Evolutionary conservation across 64 coral and sea anemone species (phyloP).

Genomic region (Anthopleura sola): DNA sequence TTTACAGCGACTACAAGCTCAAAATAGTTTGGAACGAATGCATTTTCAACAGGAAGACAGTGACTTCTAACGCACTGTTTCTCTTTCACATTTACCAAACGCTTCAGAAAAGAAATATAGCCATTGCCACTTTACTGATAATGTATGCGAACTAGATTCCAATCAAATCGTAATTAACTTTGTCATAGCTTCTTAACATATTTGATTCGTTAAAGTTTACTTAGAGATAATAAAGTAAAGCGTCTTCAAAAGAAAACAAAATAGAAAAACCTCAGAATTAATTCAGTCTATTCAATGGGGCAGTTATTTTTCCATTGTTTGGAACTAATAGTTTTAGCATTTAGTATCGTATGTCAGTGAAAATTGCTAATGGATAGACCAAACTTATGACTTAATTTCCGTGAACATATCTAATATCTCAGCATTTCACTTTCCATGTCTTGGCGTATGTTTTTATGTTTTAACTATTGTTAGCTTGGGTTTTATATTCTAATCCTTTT

Average conservation of each 20-base stretch:
- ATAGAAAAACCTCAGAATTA: background rate
- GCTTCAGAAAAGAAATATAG: background rate
- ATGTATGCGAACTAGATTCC: background rate
- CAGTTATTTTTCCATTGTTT: background rate
- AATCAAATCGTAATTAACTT: constrained; percentile 4
- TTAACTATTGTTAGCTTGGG: background rate
- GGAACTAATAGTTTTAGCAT: background rate
- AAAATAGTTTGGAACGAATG: background rate
- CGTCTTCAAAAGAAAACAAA: background rate
- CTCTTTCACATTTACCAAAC: background rate
- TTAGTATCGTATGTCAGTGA: background rate
- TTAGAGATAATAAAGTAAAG: background rate
- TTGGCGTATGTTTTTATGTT: background rate
- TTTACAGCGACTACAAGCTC: background rate
- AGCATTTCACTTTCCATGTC: background rate
- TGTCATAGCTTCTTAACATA: background rate
- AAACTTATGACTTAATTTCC: no score
- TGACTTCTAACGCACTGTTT: background rate
- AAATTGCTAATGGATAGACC: background rate
- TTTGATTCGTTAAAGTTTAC: background rate
- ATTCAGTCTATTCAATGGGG: background rate
- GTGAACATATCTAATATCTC: no score
- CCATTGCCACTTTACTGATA: no score
- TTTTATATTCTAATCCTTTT: background rate
- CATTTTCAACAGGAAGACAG: background rate